Evolutionary conservation across 2,888 invertebrate species (phyloP).

Genomic region (Erynnis tages): DNA sequence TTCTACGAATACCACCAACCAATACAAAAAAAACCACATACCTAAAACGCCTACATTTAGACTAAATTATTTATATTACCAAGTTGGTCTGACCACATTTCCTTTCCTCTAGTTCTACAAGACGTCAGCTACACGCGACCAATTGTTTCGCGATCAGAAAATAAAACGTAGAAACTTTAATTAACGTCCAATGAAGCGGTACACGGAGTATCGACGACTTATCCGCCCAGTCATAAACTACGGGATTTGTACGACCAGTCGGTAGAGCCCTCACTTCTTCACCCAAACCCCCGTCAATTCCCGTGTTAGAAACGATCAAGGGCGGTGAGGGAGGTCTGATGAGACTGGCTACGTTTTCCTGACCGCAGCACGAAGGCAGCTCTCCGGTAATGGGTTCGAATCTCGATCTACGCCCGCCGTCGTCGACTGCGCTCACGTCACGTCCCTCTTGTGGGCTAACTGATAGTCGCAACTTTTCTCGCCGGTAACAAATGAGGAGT

Average conservation of each 20-base stretch:
- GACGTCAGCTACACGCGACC: conserved; percentile 18
- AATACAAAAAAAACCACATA: no score
- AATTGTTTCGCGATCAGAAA: conserved; percentile 20
- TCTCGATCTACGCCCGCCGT: conserved; percentile 20
- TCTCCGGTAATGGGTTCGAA: conserved; percentile 19
- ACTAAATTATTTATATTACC: no score
- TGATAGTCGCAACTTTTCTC: no score
- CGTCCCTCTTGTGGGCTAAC: no score
- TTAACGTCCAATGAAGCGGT: conserved; percentile 25
- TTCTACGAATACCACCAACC: no score
- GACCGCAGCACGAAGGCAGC: conserved; percentile 25
- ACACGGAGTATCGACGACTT: conserved; percentile 24
- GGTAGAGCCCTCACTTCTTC: neutral
- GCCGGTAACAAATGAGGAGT: no score
- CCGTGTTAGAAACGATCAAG: no score
- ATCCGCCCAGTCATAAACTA: conserved; percentile 22
- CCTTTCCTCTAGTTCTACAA: neutral
- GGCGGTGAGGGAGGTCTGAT: neutral
- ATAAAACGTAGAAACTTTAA: conserved; percentile 25
- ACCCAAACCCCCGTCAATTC: neutral
- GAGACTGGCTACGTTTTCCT: conserved; percentile 6
- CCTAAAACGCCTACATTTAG: no score
- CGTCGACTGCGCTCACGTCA: conserved; percentile 6
- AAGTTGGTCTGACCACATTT: conserved; percentile 9
- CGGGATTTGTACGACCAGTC: conserved; percentile 12